A percentile compares a stretch with the other conserved stretches of the same genome.
Conservation (phyloP, 2,113 vertebrate species). For the Eulemur rufifrons region DNA sequence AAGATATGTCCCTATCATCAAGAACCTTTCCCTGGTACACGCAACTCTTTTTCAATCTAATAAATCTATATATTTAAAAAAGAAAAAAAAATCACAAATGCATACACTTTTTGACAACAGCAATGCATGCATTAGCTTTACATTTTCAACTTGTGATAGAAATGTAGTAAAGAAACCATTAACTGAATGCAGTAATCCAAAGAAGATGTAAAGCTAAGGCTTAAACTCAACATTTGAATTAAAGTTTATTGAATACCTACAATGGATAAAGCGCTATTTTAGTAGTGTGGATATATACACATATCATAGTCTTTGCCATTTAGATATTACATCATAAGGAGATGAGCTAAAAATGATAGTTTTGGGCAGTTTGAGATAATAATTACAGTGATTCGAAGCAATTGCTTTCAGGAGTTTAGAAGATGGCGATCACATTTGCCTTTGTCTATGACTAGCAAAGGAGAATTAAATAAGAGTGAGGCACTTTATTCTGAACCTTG, state of each 20-base stretch:
- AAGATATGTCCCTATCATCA: neutral
- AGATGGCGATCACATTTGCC: neutral
- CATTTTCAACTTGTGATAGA: neutral
- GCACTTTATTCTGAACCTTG: neutral
- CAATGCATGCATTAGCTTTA: neutral
- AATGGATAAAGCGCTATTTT: neutral
- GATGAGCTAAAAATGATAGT: neutral
- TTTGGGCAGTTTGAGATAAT: neutral
- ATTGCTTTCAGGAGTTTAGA: neutral
- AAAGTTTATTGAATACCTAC: neutral
- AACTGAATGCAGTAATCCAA: neutral
- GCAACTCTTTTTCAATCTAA: neutral
- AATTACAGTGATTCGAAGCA: neutral
- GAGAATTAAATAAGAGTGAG: neutral
- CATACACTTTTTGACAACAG: neutral
- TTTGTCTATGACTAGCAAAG: neutral
- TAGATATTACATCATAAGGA: neutral
- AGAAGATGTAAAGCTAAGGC: neutral
- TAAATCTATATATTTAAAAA: neutral
- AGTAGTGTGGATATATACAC: neutral
- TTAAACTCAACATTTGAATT: neutral
- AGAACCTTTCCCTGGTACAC: neutral
- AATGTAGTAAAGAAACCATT: neutral
- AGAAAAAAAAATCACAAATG: neutral
- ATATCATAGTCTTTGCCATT: neutral